These are phyloP conservation scores for Carcinoscorpius rotundicauda DNA, from an alignment of 1,140 invertebrate genomes.

Conservation along the genomic window DNA sequence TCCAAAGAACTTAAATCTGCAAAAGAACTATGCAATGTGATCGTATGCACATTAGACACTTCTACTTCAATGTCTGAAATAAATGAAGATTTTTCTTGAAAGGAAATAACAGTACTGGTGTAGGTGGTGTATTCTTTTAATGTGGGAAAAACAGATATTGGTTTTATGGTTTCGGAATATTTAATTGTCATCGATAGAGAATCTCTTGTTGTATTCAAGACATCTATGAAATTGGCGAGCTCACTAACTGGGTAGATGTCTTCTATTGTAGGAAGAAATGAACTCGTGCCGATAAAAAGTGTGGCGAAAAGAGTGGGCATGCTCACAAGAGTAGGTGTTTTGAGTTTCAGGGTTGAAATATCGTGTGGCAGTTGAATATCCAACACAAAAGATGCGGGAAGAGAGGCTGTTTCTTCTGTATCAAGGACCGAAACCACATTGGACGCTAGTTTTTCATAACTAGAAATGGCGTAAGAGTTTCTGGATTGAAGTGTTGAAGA, in stretches of 20 bases:
- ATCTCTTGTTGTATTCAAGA: too few relatives aligned
- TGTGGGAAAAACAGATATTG: too few relatives aligned
- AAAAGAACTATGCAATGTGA: conserved; percentile 6
- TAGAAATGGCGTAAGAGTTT: conserved; percentile 57
- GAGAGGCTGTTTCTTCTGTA: conserved; percentile 4
- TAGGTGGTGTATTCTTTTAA: conserved; percentile 19
- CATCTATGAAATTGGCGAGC: conserved; percentile 13
- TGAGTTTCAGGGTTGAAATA: conserved; percentile 7
- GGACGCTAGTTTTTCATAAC: conserved; percentile 58
- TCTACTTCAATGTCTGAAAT: conserved; percentile 67
- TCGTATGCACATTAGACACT: conserved; percentile 25
- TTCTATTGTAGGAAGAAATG: conserved; percentile 25
- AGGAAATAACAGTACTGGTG: conserved; percentile 77
- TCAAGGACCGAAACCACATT: conserved; percentile 21
- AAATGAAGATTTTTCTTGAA: conserved; percentile 61
- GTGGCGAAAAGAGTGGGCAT: conserved; percentile 26
- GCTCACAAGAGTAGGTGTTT: conserved; percentile 19
- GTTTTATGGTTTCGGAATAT: too few relatives aligned
- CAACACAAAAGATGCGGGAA: not conserved
- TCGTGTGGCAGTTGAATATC: too few relatives aligned
- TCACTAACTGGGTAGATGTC: conserved; percentile 23
- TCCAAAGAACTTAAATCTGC: too few relatives aligned
- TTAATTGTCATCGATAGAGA: too few relatives aligned
- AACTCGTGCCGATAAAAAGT: conserved; percentile 24
- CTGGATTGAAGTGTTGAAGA: too few relatives aligned